These are phyloP conservation scores for Parauchenoglanis ngamensis DNA, from an alignment of 2,797 vertebrate species.

Conservation along the genomic window DNA sequence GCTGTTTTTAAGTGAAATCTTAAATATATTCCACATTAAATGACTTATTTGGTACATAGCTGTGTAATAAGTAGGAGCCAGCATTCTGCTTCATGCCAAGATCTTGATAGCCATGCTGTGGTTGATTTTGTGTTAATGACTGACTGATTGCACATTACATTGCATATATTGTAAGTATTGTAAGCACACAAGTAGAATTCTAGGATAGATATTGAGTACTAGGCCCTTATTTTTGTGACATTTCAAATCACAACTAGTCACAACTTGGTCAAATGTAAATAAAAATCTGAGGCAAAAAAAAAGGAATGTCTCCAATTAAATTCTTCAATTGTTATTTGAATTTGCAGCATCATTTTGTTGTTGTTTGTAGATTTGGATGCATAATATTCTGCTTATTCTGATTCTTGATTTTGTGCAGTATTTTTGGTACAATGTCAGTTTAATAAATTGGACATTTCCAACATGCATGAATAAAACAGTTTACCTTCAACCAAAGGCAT, in stretches of 20 bases:
- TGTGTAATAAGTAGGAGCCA: background rate
- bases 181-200: background rate
- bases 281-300: background rate
- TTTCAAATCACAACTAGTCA: background rate
- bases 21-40: background rate
- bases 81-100: background rate
- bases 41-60: background rate
- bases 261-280: background rate
- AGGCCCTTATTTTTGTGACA: background rate
- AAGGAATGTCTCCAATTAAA: background rate
- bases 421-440: background rate
- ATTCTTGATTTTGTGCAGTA: background rate
- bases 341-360: background rate
- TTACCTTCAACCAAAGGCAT: conserved; percentile 73
- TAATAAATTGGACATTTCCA: background rate
- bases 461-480: conserved; percentile 71
- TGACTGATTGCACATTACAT: background rate
- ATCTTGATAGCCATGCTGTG: background rate
- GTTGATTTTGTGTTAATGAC: background rate
- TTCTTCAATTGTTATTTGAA: background rate
- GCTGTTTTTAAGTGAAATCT: background rate
- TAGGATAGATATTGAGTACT: background rate
- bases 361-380: background rate
- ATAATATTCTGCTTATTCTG: too few relatives aligned
- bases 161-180: background rate